phyloP scores from a whole-genome alignment of 35 echinoderm and acorn worm species.

The Stichopus chloronotus region DNA sequence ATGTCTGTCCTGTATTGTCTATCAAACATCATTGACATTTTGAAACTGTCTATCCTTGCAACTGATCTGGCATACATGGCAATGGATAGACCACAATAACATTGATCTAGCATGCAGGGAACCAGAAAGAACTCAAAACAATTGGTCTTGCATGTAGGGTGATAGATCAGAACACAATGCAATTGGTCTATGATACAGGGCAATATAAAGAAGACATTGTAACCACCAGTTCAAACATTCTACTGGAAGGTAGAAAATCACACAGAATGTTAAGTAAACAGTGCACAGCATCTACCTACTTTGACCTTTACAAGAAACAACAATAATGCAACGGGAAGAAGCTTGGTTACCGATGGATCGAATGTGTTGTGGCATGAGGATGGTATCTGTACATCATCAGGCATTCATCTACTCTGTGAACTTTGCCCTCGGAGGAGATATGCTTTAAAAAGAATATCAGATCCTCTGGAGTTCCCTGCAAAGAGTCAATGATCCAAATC shows the following conservation, averaged over 20 bases:
- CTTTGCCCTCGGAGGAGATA: conserved; percentile 64
- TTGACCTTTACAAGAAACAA: neutral
- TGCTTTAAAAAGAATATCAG: conserved; percentile 87
- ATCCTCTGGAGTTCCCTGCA: conserved; percentile 91
- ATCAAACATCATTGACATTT: no score
- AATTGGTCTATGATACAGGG: no score
- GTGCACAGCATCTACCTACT: neutral
- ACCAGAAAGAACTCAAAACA: no score
- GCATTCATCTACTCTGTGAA: conserved; percentile 78
- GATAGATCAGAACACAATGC: no score
- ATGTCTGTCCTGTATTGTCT: no score
- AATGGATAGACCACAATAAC: no score
- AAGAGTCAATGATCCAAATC: neutral
- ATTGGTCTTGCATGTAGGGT: no score
- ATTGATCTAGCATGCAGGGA: no score
- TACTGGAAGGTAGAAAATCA: neutral
- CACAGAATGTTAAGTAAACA: neutral
- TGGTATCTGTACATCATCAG: conserved; percentile 95
- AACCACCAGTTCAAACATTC: no score
- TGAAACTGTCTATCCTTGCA: no score
- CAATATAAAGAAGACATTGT: no score
- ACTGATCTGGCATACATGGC: no score
- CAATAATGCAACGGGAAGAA: neutral
- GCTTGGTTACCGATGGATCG: conserved; percentile 70
- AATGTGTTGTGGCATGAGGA: conserved; percentile 81